These are phyloP conservation scores for Aplysina aerophoba DNA, from an alignment of 37 sponge, comb jelly and placozoan genomes.

Conservation along the genomic window DNA sequence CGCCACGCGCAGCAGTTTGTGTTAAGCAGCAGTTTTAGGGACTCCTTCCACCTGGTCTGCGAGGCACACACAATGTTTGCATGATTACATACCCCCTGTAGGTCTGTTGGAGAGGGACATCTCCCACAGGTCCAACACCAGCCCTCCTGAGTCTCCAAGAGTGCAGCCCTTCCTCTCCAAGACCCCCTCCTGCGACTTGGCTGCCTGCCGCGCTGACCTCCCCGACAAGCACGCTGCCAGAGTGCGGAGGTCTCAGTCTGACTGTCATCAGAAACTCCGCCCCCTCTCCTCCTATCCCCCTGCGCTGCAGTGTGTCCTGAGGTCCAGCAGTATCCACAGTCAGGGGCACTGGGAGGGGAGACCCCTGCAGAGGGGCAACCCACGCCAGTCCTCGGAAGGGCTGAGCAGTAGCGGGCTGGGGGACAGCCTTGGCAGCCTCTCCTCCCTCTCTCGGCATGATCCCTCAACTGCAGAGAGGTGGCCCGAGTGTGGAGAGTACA, in stretches of 20 bases:
- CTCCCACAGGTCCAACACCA: too few species aligned
- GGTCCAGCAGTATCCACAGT: not conserved
- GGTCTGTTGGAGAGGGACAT: too few species aligned
- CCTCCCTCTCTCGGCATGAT: constrained; percentile 25
- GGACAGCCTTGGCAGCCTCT: constrained; percentile 16
- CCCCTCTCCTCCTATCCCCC: not conserved
- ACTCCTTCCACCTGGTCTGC: too few species aligned
- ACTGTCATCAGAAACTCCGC: not conserved
- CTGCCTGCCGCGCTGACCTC: not conserved
- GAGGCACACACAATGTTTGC: too few species aligned
- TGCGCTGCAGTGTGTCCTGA: not conserved
- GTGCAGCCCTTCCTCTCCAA: too few species aligned
- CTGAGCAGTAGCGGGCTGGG: constrained; percentile 26
- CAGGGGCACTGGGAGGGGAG: not conserved
- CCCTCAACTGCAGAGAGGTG: not conserved
- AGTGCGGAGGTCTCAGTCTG: constrained; percentile 13
- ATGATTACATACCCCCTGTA: too few species aligned
- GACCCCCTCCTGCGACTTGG: too few species aligned
- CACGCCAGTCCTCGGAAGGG: not conserved
- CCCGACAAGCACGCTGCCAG: not conserved
- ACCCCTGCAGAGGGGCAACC: not conserved
- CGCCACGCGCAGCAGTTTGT: too few species aligned
- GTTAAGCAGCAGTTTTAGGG: too few species aligned
- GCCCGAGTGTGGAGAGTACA: constrained; percentile 32
- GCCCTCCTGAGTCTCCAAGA: too few species aligned